These are phyloP conservation scores for Drosophila kanekoi DNA, from an alignment of 2,888 invertebrate species.

Conservation along the genomic window DNA sequence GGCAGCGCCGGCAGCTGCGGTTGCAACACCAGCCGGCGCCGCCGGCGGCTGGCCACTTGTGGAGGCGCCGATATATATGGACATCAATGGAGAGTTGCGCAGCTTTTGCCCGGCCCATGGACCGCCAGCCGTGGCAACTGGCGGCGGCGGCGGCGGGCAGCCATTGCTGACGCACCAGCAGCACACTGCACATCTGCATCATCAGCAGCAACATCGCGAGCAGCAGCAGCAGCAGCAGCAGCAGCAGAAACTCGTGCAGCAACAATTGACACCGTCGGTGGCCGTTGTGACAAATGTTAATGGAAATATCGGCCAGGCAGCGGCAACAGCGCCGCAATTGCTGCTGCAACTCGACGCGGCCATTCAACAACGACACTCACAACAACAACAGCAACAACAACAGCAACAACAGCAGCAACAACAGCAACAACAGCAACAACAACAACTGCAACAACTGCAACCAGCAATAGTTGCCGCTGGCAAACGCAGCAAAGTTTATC, in stretches of 20 bases:
- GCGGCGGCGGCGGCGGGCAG: constrained; percentile 54
- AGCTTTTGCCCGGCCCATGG: constrained; percentile 85
- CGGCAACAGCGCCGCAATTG: constrained; percentile 86
- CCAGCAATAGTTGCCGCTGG: constrained; percentile 88
- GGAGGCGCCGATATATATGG: constrained; percentile 87
- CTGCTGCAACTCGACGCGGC: constrained; percentile 91
- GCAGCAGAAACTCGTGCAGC: constrained; percentile 54
- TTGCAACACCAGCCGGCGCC: constrained; percentile 32
- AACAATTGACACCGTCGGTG: constrained; percentile 53
- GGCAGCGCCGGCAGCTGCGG: constrained; percentile 69
- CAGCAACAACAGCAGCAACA: constrained; percentile 52
- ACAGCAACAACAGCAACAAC: constrained; percentile 85
- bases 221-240: constrained; percentile 39
- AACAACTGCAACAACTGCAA: constrained; percentile 84
- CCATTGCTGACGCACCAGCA: constrained; percentile 45
- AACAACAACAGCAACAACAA: constrained; percentile 83
- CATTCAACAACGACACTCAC: constrained; percentile 85
- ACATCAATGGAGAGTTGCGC: constrained; percentile 87
- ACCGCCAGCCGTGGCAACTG: constrained; percentile 67
- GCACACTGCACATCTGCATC: constrained; percentile 38
- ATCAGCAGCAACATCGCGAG: constrained; percentile 42
- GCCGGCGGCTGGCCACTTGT: constrained; percentile 84
- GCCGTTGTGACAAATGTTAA: constrained; percentile 68
- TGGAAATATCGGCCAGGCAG: constrained; percentile 66
- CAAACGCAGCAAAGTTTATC: constrained; percentile 90